Evolutionary conservation across 2,888 invertebrate species (phyloP), one percentile per base, ranked within the genome.

Genomic region (Caenorhabditis sp.): DNA sequence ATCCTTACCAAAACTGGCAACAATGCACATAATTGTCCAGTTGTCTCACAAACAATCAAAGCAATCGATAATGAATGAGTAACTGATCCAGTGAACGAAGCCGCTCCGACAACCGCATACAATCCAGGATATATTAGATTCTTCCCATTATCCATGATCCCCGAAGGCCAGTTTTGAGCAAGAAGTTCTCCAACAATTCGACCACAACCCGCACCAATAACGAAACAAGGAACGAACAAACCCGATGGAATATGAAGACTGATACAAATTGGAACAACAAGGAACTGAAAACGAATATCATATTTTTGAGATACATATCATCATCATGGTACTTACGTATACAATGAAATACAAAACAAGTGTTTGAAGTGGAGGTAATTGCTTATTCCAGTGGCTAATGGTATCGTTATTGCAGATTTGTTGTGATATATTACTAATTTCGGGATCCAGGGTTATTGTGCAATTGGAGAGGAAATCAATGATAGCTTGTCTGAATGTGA

Each of bases 11-110:
- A 94, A 66, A 95, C 93, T 0, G 95, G 97, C 59, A 97, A 92
- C 58, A 97, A 92, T 88, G 97, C 97, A 1, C 95, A 95, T 83
- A 97, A 95, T 91, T 97, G 97, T 57, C 97, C 97, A 0, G 97
- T 97, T 93, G 97, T 93, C 90, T 97, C 97, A 89, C 95, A 95
- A 70, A 96, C 93, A 78, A 97, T 97, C 81, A 97, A 95, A 79
- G 95, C 94, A 58, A 97, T 96, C 1, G 96, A 96, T 52, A 97
- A 95, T 0, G 97, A 97, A 89, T 97, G 95, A 0, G 97, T 97
- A 14, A 97, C 96, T 1, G 95, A 94, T 1, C 96, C 97, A 0
- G 95, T 94, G 89, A 97, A 94, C 0, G 97, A 96, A 0, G 89
- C 89, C 12, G 90, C 90, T 0, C 97, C 97, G 0, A 96, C 97